Base-by-base conservation (phyloP, 2,113 vertebrate genomes). In the Otolemur garnettii region DNA sequence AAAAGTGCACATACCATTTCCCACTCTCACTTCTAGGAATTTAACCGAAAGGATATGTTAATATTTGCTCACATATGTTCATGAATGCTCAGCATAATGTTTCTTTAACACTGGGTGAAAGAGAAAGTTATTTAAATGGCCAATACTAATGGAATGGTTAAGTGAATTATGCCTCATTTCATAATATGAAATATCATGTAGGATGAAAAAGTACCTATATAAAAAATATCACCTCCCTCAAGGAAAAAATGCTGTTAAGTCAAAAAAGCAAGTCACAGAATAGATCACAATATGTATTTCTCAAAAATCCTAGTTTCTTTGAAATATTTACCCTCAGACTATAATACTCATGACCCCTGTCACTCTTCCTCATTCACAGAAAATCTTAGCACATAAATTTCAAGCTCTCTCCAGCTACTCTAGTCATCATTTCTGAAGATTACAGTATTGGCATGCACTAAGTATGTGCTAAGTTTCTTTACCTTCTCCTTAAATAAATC, bases 21-120 rank as follows among this genome's bases (percentile, higher is more conserved):
- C 59, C 38, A 86, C 59, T 75, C 81, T 75, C 45, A 90, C 75
- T 86, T 87, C 66, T 81, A 86, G 66, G 66, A 96, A 66, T 90
- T 68, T 86, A 86, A 79, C 55, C 45, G 45, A 88, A 92, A 53
- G 55, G 80, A 42, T 33, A 21, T 9, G 8, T 50, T 50, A 50
- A 50, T 78, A 78, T 89, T 72, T 84, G 68, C 30, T 68, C 35
- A 66, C 19, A 42, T 60, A 68, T 60, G 26, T n/a, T 86, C n/a
- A 59, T 7, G 42, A 38, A 22, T 87, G 42, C 86, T 77, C 42
- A 87, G 53, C 17, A 4, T 17, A 33, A 50, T 30, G 55, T 85
- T 30, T 68, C 64, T 24, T 85, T 53, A 45, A 69, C 50, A 68
- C 0, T 88, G 84, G 11, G 19, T 17, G 19, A 91, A 87, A 82